Conservation (phyloP, 2,113 vertebrate species). For the Hemicordylus capensis region DNA sequence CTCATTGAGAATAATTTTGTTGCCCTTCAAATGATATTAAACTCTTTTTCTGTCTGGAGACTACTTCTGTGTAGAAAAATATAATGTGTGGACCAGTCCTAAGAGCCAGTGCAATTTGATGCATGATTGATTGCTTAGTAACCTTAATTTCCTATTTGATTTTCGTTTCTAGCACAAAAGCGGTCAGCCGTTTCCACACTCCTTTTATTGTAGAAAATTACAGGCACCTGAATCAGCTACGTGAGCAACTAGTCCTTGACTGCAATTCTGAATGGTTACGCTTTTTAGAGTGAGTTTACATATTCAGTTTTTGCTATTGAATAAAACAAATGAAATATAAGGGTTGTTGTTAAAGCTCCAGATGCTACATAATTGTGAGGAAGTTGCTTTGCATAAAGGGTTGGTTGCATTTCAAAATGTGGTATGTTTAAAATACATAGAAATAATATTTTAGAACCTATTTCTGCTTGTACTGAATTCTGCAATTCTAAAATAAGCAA, state of each 20-base stretch:
- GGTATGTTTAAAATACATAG: not conserved
- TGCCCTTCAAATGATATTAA: not conserved
- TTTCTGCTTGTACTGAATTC: not conserved
- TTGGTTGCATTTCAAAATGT: not conserved
- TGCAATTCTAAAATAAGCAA: not conserved
- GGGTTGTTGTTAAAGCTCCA: not conserved
- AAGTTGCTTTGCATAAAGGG: not conserved
- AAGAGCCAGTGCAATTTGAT: slow-evolving; percentile 56
- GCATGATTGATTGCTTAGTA: slow-evolving; percentile 65
- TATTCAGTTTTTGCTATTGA: not conserved
- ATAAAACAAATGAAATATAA: slow-evolving; percentile 3
- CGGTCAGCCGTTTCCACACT: slow-evolving; percentile 92
- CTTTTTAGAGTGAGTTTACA: slow-evolving; percentile 90
- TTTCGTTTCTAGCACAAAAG: slow-evolving; percentile 84
- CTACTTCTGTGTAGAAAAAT: not conserved
- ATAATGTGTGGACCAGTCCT: slow-evolving; percentile 3
- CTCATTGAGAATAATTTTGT: not conserved
- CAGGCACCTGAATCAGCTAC: slow-evolving; percentile 86
- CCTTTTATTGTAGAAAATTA: slow-evolving; percentile 88
- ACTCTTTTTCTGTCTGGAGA: not conserved
- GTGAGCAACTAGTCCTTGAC: slow-evolving; percentile 91
- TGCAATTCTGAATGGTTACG: slow-evolving; percentile 86
- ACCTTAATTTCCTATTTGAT: slow-evolving; percentile 69
- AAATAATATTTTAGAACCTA: not conserved
- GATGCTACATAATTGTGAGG: not conserved